phyloP scores from a whole-genome alignment of 1,140 invertebrate species.

The Grapholita molesta region DNA sequence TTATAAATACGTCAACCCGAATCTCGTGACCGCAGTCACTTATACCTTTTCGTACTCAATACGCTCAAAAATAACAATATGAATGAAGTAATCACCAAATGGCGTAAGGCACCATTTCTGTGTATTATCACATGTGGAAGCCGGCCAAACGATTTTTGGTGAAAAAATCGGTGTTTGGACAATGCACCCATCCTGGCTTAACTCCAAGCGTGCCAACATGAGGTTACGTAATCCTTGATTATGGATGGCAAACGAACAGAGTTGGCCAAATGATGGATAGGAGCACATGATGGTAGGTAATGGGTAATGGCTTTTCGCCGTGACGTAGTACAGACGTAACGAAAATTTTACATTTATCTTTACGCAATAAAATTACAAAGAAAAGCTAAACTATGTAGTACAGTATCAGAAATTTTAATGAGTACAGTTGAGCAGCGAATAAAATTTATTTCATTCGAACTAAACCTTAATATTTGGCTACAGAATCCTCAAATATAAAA shows the following conservation, averaged over 20 bases:
- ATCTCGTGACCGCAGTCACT: background rate
- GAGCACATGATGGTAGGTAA: background rate
- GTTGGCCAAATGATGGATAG: background rate
- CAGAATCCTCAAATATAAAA: no score
- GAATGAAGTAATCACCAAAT: background rate
- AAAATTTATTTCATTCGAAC: no score
- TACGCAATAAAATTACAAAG: no score
- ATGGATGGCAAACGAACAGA: background rate
- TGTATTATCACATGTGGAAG: slow-evolving; percentile 34
- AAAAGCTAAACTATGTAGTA: no score
- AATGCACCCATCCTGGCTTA: slow-evolving; percentile 33
- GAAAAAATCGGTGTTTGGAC: slow-evolving; percentile 32
- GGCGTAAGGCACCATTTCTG: background rate
- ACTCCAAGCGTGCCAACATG: slow-evolving; percentile 41
- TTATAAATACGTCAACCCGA: background rate
- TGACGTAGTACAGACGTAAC: background rate
- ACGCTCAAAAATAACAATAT: background rate
- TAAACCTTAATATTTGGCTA: no score
- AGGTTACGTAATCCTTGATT: slow-evolving; percentile 24
- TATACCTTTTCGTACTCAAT: background rate
- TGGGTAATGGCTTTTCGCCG: background rate
- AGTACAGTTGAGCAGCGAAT: no score
- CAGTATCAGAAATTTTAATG: no score
- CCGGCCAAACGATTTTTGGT: slow-evolving; percentile 39
- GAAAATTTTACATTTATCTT: no score